These are phyloP conservation scores for Chauna torquata DNA, from an alignment of 2,113 vertebrate genomes.

Conservation along the genomic window DNA sequence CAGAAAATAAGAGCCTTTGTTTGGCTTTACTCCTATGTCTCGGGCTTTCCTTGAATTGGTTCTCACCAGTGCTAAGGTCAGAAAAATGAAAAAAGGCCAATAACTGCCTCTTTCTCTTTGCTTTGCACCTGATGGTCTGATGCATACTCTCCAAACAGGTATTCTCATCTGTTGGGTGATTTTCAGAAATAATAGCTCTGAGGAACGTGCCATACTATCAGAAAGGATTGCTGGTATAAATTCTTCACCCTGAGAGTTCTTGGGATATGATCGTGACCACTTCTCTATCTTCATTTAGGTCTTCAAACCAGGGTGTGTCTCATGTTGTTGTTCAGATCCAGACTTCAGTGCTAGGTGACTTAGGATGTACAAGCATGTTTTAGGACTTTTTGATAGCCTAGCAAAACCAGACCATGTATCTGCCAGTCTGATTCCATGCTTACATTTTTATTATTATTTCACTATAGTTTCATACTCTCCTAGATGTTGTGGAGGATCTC, in stretches of 20 bases:
- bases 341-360: background rate
- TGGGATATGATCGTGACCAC: too few species aligned
- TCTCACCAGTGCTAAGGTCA: background rate
- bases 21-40: background rate
- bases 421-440: background rate
- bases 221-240: background rate
- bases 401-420: background rate
- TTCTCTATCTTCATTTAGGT: fast-evolving
- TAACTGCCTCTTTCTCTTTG: background rate
- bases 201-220: background rate
- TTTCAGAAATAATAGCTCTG: background rate
- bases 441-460: background rate
- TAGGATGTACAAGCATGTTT: background rate
- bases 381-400: background rate
- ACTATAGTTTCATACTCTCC: background rate
- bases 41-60: background rate
- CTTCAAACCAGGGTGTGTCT: background rate
- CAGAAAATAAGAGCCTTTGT: background rate
- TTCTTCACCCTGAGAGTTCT: background rate
- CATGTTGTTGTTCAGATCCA: background rate
- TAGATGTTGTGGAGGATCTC: background rate
- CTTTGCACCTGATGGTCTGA: background rate
- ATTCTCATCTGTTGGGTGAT: background rate
- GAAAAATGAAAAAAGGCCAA: background rate
- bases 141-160: background rate